Base-by-base conservation (phyloP, 1,140 invertebrate species). In the Bombus superbus region DNA sequence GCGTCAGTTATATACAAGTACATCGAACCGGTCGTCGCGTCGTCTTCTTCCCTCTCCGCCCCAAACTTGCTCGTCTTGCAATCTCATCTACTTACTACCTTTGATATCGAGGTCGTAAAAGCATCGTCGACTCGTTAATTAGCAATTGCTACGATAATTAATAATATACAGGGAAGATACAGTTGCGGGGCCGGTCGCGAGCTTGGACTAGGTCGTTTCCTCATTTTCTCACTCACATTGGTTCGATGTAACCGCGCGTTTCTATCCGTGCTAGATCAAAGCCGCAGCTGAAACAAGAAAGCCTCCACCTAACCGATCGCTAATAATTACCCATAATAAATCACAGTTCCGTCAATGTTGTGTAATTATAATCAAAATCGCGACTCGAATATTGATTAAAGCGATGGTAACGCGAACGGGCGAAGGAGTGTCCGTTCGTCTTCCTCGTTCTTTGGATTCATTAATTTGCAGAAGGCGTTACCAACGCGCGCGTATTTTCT, bases 281-380 rank as follows among this genome's bases (percentile, higher is more conserved):
- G 8, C 47, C 18, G 59, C 59, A n/a, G 28, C 72, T 62, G 71
- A 79, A 53, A 53, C 5, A 22, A 89, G 90, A 85, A 85, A 83
- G 78, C 57, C 68, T 57, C 85, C 76, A 83, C 90, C 88, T 90
- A 93, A 92, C 86, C 88, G 80, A 84, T 75, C 94, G 91, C 92
- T 91, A 93, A 92, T 93, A 94, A 94, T 94, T 94, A 94, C 85
- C 88, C 85, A 92, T 90, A 92, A 94, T 94, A 94, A 94, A 94
- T 94, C 92, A 94, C 92, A 91, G 93, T 93, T 92, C 89, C 91
- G 79, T 92, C 92, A 92, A 94, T 92, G 94, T 94, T 94, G 93
- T 94, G 94, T 94, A 94, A 94, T 94, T 94, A 92, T 92, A 93
- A 93, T 94, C 88, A 93, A 93, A 94, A 92, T 92, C 92, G 89